Base-by-base conservation (phyloP, 2,113 vertebrate species). In the Thomomys bottae region DNA sequence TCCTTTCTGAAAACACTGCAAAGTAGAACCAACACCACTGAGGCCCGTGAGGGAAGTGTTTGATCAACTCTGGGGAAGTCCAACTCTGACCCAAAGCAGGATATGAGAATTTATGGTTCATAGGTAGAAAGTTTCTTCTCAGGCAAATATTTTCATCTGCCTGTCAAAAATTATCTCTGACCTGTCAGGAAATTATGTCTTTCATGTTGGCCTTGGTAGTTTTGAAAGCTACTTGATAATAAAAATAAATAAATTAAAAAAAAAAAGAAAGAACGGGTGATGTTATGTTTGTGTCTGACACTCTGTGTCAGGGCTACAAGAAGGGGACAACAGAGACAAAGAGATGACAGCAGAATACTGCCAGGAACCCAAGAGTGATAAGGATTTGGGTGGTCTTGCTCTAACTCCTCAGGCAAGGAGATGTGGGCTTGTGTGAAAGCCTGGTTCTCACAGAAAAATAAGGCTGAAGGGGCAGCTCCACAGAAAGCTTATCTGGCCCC, bases 121-220 rank as follows among this genome's bases (percentile, higher is more conserved):
- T 66, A n/a, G 32, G 42, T 38, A 45, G 92, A 77, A 68, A 84
- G 32, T 87, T 79, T 68, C 80, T 96, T 92, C 87, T 84, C 49
- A 78, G 72, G 23, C 36, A 64, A 89, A 71, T 84, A 34, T 77
- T 96, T 75, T 67, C 80, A 90, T 79, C 90, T 93, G 94, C 84
- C 91, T 54, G 75, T 95, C 77, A 92, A 70, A 54, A 91, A 45
- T 57, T 4, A 57, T 63, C 30, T 23, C 32, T n/a, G 68, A 87
- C 26, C 26, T 21, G 73, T 91, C 32, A 61, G 57, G 42, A 86
- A 88, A 84, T 49, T n/a, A 6, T 57, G 18, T 34, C 67, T 92
- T 81, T 85, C 61, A 23, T 21, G 85, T 36, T 94, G 84, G 88
- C 87, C 23, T 32, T 0, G 0, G 42, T 18, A 78, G 68, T 9